Base-by-base conservation (phyloP, 2,113 vertebrate species). In the Macrotus californicus region DNA sequence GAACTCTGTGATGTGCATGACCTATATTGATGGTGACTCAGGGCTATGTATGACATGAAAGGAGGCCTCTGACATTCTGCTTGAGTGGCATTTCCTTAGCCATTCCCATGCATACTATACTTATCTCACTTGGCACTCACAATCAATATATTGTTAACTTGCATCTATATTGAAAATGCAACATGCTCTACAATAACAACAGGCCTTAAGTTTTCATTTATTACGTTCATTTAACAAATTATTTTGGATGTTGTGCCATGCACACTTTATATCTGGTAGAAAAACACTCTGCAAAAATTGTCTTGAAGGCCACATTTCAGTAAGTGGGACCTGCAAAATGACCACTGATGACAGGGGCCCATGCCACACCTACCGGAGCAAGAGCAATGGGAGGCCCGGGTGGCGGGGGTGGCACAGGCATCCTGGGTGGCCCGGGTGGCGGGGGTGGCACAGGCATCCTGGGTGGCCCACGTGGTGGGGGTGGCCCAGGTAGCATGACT, bases 291-390 rank as follows among this genome's bases (percentile, higher is more conserved):
- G n/a, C 69, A 46, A 94, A 95, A 96, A 92, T 2, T 89, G 36
- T 69, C 6, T 67, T 36, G 7, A 31, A 83, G 50, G 83, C 26
- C 36, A 48, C 96, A 98, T 98, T 98, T 98, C 97, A 98, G 97
- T 96, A 98, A 98, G 61, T 97, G 97, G 70, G 98, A 81, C 96
- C 97, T 85, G 96, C 34, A 61, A 98, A 87, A 24, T 97, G 97
- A 75, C 97, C 97, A 64, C 96, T 97, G 96, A 97, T 94, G 64
- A 98, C 39, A 31, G 98, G 98, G 31, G 96, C 95, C 98, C 98
- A 98, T 46, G 97, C 95, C 82, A 98, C 46, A 84, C 96, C 96
- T 69, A 98, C 70, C 0, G 97, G 96, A 29, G 94, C 79, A 72
- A 97, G 61, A 61, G 93, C 91, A 54, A 96, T 12, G 5, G 97